Percentiles rank a stretch among this genome's conserved stretches.
Evolutionary conservation across 1,140 invertebrate genomes (phyloP).

Genomic region (Phocides pigmalion): DNA sequence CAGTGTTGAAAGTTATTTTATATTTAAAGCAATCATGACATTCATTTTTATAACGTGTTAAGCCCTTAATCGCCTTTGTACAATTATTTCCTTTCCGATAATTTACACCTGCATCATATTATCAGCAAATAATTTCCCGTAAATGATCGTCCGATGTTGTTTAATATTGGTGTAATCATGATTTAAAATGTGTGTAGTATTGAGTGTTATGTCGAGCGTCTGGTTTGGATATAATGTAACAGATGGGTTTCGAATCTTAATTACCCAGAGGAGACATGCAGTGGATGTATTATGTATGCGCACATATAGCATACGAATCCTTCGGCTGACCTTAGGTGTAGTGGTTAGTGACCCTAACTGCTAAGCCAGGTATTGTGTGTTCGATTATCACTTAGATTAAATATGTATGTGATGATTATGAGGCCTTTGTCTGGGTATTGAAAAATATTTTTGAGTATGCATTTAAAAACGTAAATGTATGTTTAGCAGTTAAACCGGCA

Average conservation of each 20-base stretch:
- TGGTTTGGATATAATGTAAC: slow-evolving; percentile 24
- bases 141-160: neutral
- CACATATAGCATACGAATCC: neutral
- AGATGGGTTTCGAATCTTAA: slow-evolving; percentile 29
- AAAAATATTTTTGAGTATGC: no score
- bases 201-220: neutral
- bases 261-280: slow-evolving; percentile 14
- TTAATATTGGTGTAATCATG: slow-evolving; percentile 6
- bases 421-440: no score
- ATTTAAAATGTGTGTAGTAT: slow-evolving; percentile 1
- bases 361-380: no score
- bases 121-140: slow-evolving; percentile 19
- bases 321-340: no score
- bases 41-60: slow-evolving; percentile 5
- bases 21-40: neutral
- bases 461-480: no score
- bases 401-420: no score
- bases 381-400: no score
- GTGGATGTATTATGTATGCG: slow-evolving; percentile 6
- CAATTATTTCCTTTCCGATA: slow-evolving; percentile 33
- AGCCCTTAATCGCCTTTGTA: slow-evolving; percentile 30
- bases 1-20: neutral
- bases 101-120: slow-evolving; percentile 28
- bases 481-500: no score
- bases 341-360: no score